Percentiles rank a stretch among this genome's conserved stretches.
Evolutionary conservation across 2,797 vertebrate species (phyloP).

Genomic region (Natrix natrix): DNA sequence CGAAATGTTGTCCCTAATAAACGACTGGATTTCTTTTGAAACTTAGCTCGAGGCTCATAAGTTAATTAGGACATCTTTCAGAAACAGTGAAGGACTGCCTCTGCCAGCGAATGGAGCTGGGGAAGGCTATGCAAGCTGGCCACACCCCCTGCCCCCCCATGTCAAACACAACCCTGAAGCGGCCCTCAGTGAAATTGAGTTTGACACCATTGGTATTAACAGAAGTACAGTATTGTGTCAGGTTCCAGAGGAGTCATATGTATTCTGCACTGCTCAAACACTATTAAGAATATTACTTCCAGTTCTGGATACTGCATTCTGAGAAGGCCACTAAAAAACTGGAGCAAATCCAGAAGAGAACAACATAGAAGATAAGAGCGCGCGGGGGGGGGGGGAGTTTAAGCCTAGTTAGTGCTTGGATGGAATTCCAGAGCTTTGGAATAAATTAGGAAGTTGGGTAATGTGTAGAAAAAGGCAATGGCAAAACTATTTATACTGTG

Average conservation of each 20-base stretch:
- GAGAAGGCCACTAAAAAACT: too few species aligned
- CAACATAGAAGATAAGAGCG: too few species aligned
- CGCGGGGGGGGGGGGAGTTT: not conserved
- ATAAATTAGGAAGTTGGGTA: not conserved
- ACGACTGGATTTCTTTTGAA: too few species aligned
- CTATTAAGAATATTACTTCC: not conserved
- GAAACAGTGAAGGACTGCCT: too few species aligned
- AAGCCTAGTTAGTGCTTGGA: not conserved
- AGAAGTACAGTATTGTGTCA: not conserved
- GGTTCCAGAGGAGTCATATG: not conserved
- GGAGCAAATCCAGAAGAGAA: not conserved
- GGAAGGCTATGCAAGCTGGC: too few species aligned
- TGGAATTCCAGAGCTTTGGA: not conserved
- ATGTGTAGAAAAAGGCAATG: not conserved
- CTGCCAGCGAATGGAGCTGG: too few species aligned
- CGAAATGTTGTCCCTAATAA: too few species aligned
- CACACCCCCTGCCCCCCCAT: too few species aligned
- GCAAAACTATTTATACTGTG: not conserved
- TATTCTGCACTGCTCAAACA: not conserved
- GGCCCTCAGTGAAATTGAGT: too few species aligned
- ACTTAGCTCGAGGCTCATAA: too few species aligned
- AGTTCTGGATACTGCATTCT: not conserved
- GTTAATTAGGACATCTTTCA: too few species aligned
- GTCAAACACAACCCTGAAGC: too few species aligned
- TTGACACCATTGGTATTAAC: not conserved